Conservation (phyloP, 2,113 vertebrate genomes). For the Mustelus asterias region DNA sequence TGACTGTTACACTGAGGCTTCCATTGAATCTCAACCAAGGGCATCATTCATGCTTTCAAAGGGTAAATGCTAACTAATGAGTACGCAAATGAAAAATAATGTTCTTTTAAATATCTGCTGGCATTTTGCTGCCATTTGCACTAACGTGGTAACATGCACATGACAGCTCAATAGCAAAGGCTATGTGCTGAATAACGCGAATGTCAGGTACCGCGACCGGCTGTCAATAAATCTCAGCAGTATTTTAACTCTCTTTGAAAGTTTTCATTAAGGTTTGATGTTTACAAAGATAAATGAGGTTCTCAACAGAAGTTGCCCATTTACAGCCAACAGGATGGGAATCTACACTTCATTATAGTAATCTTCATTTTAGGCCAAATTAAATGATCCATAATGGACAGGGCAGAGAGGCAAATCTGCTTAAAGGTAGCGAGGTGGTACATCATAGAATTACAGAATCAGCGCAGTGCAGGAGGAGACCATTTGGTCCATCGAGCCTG, state of each 20-base stretch:
- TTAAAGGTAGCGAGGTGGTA: not conserved
- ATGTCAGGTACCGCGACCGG: constrained; percentile 26
- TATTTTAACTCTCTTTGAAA: constrained; percentile 34
- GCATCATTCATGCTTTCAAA: constrained; percentile 38
- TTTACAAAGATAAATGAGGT: constrained; percentile 38
- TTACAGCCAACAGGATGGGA: not conserved
- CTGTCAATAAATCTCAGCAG: constrained; percentile 31
- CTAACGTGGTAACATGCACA: constrained; percentile 34
- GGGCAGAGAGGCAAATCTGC: not conserved
- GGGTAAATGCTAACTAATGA: constrained; percentile 37
- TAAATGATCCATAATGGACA: not conserved
- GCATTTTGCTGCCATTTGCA: constrained; percentile 34
- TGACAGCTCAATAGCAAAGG: constrained; percentile 37
- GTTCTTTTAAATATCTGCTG: constrained; percentile 37
- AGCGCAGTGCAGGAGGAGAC: no score
- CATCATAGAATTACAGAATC: not conserved
- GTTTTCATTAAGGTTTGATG: constrained; percentile 37
- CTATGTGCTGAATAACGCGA: not conserved
- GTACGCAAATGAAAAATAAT: constrained; percentile 35
- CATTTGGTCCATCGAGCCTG: no score
- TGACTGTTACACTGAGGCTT: constrained; percentile 26
- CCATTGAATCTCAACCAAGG: constrained; percentile 36
- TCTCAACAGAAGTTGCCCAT: not conserved
- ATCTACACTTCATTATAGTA: not conserved
- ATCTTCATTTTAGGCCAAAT: not conserved